Evolutionary conservation across 2,113 vertebrate species (phyloP), one percentile per base, ranked within the genome.

Genomic region (Rhinichthys klamathensis): DNA sequence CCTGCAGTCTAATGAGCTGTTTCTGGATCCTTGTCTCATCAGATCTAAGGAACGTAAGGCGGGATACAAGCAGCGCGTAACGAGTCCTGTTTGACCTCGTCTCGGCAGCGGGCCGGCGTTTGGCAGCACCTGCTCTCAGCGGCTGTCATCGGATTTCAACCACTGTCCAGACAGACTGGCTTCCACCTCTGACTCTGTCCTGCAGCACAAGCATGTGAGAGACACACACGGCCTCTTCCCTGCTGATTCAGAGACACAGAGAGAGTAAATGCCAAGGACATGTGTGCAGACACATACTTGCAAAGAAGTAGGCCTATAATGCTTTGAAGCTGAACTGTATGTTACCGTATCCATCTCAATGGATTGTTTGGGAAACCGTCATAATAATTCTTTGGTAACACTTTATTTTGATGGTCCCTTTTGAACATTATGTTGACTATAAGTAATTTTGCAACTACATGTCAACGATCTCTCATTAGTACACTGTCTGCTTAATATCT

Each of bases 51-150:
- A 80, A 25, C 44, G 78, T 49, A 32, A 80, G 81, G 81, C 61
- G 27, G 83, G 35, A 76, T 77, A 32, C 70, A 81, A 79, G 77
- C 70, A 76, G 41, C 49, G 35, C 51, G 54, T 46, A 69, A 83
- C 70, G 83, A 87, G 87, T 85, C 79, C 79, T 85, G 38, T 80
- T 87, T 88, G 87, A 90, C 89, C 87, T 87, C 79, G 32, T 77
- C 77, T 70, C 69, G 72, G 86, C 8, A 2, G 81, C 65, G 12
- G 85, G 88, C 75, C 87, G 46, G 18, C 10, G 0, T 65, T 87
- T 86, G 85, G 83, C 87, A 85, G 79, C 87, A 86, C 87, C 85
- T 86, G 82, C 77, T 80, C 82, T 75, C 56, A 30, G 77, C 58
- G 32, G 46, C 73, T 80, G 67, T 84, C 82, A 82, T 88, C 85